Evolutionary conservation across 2,888 invertebrate species (phyloP).

Genomic region (Ceraclea dissimilis): DNA sequence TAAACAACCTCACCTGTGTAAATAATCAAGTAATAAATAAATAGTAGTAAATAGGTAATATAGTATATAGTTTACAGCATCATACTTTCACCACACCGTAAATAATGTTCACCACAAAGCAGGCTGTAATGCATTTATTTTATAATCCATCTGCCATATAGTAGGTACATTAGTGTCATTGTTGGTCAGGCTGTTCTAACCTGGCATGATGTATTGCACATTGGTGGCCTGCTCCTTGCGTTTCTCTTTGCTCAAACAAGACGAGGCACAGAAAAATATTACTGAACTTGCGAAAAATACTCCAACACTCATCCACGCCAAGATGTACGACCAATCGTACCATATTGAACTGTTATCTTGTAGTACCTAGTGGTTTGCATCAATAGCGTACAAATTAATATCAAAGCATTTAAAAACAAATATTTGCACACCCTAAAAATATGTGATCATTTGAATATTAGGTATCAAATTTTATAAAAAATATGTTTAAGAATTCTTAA

Average conservation of each 20-base stretch:
- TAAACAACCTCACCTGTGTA: too few species aligned
- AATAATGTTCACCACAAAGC: conserved; percentile 15
- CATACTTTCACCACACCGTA: conserved; percentile 16
- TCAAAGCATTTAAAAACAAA: too few species aligned
- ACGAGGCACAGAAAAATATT: conserved; percentile 71
- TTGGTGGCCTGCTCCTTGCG: conserved; percentile 66
- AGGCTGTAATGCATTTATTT: conserved; percentile 12
- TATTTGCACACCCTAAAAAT: too few species aligned
- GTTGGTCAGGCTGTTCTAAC: conserved; percentile 46
- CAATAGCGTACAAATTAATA: too few species aligned
- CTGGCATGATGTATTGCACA: conserved; percentile 87
- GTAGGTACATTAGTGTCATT: not conserved
- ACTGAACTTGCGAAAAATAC: conserved; percentile 67
- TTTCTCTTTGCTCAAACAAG: conserved; percentile 70
- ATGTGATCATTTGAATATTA: too few species aligned
- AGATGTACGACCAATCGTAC: conserved; percentile 83
- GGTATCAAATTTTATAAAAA: too few species aligned
- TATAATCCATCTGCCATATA: conserved; percentile 14
- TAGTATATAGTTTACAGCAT: conserved; percentile 14
- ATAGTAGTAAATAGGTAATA: not conserved
- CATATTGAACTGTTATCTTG: conserved; percentile 63
- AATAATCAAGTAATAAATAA: not conserved
- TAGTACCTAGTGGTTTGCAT: conserved; percentile 48
- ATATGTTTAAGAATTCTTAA: too few species aligned
- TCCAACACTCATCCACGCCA: conserved; percentile 76